Base-by-base conservation (phyloP, 2,113 vertebrate genomes). In the Salminus brasiliensis region DNA sequence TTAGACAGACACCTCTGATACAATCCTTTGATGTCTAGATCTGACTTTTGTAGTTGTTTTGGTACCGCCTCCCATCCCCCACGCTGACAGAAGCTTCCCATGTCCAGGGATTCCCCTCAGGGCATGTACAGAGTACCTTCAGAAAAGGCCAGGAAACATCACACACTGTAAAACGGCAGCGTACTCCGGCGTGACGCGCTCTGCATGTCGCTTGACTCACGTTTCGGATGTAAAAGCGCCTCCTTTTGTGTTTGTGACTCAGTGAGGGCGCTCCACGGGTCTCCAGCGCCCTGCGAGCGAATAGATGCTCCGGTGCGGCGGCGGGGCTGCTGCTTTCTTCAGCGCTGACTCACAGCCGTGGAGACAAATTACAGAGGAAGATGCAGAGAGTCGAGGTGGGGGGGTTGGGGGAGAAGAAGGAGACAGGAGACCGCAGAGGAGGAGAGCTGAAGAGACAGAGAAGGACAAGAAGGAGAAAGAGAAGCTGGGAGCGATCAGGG, bases 231-330 rank as follows among this genome's bases (percentile, higher is more conserved):
- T 68, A 53, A 73, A 57, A 60, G 63, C 60, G 36, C 8, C 8
- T 34, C 6, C 43, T 30, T 71, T 77, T 74, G 21, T 49, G 57
- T 72, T 45, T 72, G 39, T 68, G 68, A 29, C 60, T 72, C 43
- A 39, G 62, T 77, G 27, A 47, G 66, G 52, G 52, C 27, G 45
- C 74, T 23, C 71, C 65, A 23, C 53, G 80, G 69, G 65, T 84
- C 62, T 85, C 79, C 23, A 34, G 74, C 80, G 84, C 49, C 39
- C 83, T 79, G 80, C 79, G 85, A 90, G 89, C 85, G 89, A 89
- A 88, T 9, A 29, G 62, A 47, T 80, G 84, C 82, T 78, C 62
- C 59, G 79, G 53, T 83, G 78, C 41, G 80, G 65, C 76, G 73
- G 67, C 63, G 39, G 62, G 10, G 62, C 80, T n/a, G n/a, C n/a